phyloP scores from a whole-genome alignment of 1,140 invertebrate genomes.

The Drosophila elegans region DNA sequence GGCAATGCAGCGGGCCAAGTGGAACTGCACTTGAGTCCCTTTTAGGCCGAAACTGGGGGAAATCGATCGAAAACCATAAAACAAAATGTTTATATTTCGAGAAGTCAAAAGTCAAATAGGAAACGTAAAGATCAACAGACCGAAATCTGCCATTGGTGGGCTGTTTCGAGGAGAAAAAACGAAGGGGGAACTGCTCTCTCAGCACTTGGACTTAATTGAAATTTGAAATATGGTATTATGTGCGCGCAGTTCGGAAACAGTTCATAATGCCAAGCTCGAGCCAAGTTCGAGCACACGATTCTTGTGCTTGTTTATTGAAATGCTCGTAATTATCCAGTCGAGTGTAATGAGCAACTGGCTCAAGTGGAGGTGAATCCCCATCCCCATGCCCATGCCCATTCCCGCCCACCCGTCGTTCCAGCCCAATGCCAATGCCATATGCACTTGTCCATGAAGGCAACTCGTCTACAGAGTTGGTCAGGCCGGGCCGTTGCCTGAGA shows the following conservation, averaged over 20 bases:
- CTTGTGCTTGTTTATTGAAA: slow-evolving; percentile 75
- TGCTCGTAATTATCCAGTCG: slow-evolving; percentile 69
- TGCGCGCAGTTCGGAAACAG: slow-evolving; percentile 77
- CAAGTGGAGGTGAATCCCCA: slow-evolving; percentile 51
- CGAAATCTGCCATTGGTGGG: slow-evolving; percentile 58
- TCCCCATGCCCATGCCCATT: background rate
- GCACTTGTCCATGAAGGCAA: slow-evolving; percentile 58
- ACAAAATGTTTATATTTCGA: slow-evolving; percentile 77
- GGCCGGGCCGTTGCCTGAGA: background rate
- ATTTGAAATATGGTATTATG: slow-evolving; percentile 84
- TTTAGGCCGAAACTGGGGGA: slow-evolving; percentile 46
- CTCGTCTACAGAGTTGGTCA: slow-evolving; percentile 25
- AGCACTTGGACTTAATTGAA: slow-evolving; percentile 84
- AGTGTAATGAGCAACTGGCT: slow-evolving; percentile 81
- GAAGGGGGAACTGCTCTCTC: slow-evolving; percentile 56
- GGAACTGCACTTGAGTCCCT: slow-evolving; percentile 73
- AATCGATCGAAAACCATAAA: slow-evolving; percentile 75
- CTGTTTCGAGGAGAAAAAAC: background rate
- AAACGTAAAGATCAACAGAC: slow-evolving; percentile 61
- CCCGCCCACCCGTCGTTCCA: slow-evolving; percentile 13
- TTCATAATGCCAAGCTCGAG: slow-evolving; percentile 69
- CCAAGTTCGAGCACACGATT: slow-evolving; percentile 57
- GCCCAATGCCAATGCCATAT: slow-evolving; percentile 45
- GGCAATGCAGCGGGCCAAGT: slow-evolving; percentile 57
- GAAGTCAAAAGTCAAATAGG: slow-evolving; percentile 81